Evolutionary conservation across 2,797 vertebrate species (phyloP), one percentile per base, ranked within the genome.

Genomic region (Semaprochilodus insignis): DNA sequence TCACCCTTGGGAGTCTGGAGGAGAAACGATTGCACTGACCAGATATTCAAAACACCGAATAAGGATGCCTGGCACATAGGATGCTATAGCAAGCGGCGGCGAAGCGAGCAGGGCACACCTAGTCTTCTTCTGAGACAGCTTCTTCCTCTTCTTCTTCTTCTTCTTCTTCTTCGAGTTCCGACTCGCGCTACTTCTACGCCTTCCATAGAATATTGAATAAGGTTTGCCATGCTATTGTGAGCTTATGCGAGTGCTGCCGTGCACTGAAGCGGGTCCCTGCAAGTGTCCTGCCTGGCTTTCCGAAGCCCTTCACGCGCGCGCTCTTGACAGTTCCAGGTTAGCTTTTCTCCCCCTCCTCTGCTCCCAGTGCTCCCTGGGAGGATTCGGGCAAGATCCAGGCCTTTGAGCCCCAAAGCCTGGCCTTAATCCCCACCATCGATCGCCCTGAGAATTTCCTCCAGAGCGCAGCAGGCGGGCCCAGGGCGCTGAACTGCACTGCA

Each of bases 251-350:
- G 86, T 77, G 51, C 82, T 19, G 44, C 77, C 74, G 80, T 21
- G 85, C 85, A 88, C 80, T 88, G 83, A 88, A 86, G 85, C 83
- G 85, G 87, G 65, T 65, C 83, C 80, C 83, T 76, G 85, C 78
- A 73, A 84, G 81, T 87, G 83, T 84, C 87, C 84, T 86, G 81
- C 77, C 63, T 85, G 81, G 84, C 80, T 86, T 85, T 88, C 77
- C 88, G 89, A 90, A 91, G 81, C 84, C 91, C 91, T 89, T 91
- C 88, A 89, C 88, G 90, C 91, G 87, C 93, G 90, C 91, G 88
- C 93, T 91, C 91, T 91, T 94, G 94, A 95, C 94, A 95, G 94
- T 93, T 94, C 92, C 94, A 95, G 94, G 94, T 95, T 95, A 94
- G 92, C 91, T 90, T 89, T 88, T 90, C 80, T 69, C 82, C 85